A percentile compares a stretch with the other conserved stretches of the same genome.
These are phyloP conservation scores for Acanthaster planci DNA, from an alignment of 35 echinoderm and acorn worm species.

Conservation along the genomic window DNA sequence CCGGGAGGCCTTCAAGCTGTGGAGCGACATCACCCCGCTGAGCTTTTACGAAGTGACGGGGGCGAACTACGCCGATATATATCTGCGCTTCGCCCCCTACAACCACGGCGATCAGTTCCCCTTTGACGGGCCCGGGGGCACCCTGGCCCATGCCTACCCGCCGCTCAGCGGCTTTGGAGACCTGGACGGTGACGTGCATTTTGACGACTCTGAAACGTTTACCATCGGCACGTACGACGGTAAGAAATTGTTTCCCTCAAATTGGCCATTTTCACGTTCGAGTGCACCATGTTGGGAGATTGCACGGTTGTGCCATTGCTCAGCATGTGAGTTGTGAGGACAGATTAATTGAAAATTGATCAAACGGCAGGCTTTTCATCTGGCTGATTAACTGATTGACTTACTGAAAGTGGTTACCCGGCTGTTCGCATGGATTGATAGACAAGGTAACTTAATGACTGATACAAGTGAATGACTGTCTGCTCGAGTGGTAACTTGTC, in stretches of 20 bases:
- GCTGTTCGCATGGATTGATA: too few species aligned
- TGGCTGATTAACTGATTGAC: too few species aligned
- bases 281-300: neutral
- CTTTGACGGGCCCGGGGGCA: slow-evolving; percentile 73
- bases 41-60: slow-evolving; percentile 54
- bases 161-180: slow-evolving; percentile 56
- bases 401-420: too few species aligned
- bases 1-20: slow-evolving; percentile 64
- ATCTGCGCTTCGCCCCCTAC: slow-evolving; percentile 52
- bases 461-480: too few species aligned
- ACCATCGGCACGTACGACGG: neutral
- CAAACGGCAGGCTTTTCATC: too few species aligned
- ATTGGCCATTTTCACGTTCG: neutral
- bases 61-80: slow-evolving; percentile 64
- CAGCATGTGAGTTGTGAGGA: too few species aligned
- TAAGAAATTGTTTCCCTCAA: neutral
- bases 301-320: neutral
- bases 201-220: slow-evolving; percentile 79
- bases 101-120: slow-evolving; percentile 76
- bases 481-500: too few species aligned
- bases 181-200: slow-evolving; percentile 88
- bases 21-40: slow-evolving; percentile 73
- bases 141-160: slow-evolving; percentile 82
- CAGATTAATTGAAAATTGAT: too few species aligned
- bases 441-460: too few species aligned